Conservation (phyloP, 2,113 vertebrate species). For the Hypanus sabinus region DNA sequence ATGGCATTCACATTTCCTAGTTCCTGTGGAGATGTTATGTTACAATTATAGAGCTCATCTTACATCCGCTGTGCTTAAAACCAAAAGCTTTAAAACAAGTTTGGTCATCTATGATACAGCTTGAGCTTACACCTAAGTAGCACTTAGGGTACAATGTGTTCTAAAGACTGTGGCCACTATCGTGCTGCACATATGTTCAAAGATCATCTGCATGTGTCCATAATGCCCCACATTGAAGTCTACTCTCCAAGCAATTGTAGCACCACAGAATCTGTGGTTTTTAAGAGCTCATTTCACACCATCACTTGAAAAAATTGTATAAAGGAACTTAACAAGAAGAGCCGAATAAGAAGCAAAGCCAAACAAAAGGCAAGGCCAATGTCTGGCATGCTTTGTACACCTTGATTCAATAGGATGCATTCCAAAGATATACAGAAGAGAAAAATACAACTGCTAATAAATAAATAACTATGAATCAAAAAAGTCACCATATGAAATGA, state of each 20-base stretch:
- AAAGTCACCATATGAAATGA: background rate
- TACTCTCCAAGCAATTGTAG: slow-evolving; percentile 5
- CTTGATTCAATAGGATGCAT: background rate
- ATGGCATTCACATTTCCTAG: background rate
- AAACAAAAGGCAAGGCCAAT: slow-evolving; percentile 1
- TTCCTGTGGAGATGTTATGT: background rate
- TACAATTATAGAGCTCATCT: background rate
- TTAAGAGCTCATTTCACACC: slow-evolving; percentile 1
- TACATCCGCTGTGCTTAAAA: background rate
- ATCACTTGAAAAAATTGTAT: slow-evolving; percentile 12
- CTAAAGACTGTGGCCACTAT: background rate
- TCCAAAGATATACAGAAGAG: background rate
- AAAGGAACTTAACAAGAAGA: background rate
- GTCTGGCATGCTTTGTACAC: background rate
- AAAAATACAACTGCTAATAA: background rate
- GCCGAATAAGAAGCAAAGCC: background rate
- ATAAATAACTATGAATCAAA: background rate
- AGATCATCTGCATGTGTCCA: background rate
- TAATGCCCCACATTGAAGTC: slow-evolving; percentile 4
- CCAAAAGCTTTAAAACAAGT: background rate
- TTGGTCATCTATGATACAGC: background rate
- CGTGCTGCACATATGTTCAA: background rate
- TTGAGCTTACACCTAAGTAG: background rate
- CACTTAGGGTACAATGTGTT: slow-evolving; percentile 1
- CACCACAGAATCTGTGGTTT: background rate